phyloP scores from a whole-genome alignment of 2,113 vertebrate species.

The Phylloscopus whistleri region DNA sequence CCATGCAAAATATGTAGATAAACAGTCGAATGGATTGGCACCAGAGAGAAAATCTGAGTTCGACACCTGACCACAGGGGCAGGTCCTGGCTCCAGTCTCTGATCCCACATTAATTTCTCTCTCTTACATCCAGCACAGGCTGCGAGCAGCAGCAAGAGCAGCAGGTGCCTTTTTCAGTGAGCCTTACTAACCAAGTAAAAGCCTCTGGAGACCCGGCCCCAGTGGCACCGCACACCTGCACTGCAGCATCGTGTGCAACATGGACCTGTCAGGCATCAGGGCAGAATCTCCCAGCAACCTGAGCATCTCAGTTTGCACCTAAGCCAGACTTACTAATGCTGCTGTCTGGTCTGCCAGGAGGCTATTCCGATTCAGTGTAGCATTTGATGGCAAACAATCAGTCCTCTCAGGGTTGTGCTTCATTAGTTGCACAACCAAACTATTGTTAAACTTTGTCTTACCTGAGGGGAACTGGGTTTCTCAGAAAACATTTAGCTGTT shows the following conservation, averaged over 20 bases:
- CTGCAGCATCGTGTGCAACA: neutral
- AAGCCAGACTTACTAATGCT: neutral
- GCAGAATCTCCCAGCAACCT: fast-evolving
- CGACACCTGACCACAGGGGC: neutral
- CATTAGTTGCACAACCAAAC: neutral
- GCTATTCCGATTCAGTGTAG: neutral
- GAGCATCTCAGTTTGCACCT: neutral
- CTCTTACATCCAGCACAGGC: neutral
- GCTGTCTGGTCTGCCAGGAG: neutral
- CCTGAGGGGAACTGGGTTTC: neutral
- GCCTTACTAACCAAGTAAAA: neutral
- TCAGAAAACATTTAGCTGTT: neutral
- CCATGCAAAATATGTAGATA: neutral
- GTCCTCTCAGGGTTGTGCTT: neutral
- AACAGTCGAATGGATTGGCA: neutral
- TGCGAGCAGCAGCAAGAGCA: neutral
- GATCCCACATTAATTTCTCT: neutral
- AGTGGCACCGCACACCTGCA: neutral
- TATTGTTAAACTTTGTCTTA: neutral
- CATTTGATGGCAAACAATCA: neutral
- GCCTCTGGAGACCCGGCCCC: fast-evolving
- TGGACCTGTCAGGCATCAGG: neutral
- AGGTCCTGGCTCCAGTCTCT: neutral
- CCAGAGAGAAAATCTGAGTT: neutral
- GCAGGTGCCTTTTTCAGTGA: neutral